A percentile compares a stretch with the other conserved stretches of the same genome.
phyloP scores from a whole-genome alignment of 2,888 invertebrate genomes.

The Synanthedon andrenaeformis region DNA sequence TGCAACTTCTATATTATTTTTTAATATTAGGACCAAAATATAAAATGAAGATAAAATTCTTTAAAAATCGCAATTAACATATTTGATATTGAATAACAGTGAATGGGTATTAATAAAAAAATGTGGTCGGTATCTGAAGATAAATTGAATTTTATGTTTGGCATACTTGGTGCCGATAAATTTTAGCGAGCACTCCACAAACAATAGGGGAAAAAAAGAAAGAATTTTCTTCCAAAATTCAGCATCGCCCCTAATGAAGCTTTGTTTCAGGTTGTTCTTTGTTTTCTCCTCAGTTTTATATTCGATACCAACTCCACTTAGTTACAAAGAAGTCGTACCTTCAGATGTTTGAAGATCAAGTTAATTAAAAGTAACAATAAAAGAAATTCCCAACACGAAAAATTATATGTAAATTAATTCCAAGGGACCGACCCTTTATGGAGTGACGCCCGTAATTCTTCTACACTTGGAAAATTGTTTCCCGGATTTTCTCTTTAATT shows the following conservation, averaged over 20 bases:
- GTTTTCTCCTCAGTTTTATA: not conserved
- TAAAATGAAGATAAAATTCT: too few relatives aligned
- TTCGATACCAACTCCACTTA: not conserved
- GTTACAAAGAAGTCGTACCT: slow-evolving; percentile 5
- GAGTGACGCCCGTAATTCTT: not conserved
- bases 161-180: not conserved
- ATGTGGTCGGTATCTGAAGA: not conserved
- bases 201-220: slow-evolving; percentile 8
- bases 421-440: slow-evolving; percentile 14
- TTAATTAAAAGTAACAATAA: slow-evolving; percentile 50
- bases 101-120: too few relatives aligned
- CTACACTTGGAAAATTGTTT: not conserved
- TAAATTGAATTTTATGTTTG: not conserved
- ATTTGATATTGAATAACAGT: too few relatives aligned
- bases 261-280: slow-evolving; percentile 9
- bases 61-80: too few relatives aligned
- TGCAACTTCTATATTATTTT: too few relatives aligned
- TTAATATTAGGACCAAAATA: too few relatives aligned
- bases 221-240: slow-evolving; percentile 3
- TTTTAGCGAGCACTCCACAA: not conserved
- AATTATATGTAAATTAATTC: slow-evolving; percentile 47
- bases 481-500: too few relatives aligned
- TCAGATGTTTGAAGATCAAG: slow-evolving; percentile 12
- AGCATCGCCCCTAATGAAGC: slow-evolving; percentile 16
- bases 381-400: slow-evolving; percentile 29